A percentile compares a stretch with the other conserved stretches of the same genome.
phyloP scores from a whole-genome alignment of 2,797 vertebrate genomes.

The Neoniphon sammara region DNA sequence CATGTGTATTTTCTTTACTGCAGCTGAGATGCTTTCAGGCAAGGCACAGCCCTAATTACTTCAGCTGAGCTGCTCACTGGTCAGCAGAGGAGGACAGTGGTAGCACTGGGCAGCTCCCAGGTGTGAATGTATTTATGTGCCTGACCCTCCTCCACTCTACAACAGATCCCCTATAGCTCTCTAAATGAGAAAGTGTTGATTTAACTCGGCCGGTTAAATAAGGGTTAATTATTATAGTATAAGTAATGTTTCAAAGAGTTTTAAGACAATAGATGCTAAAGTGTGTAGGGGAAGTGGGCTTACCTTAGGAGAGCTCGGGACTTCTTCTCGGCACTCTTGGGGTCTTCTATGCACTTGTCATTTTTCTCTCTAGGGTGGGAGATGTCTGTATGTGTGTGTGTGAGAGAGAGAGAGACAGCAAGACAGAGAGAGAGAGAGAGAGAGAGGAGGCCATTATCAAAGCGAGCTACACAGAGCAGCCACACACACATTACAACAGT shows the following conservation, averaged over 20 bases:
- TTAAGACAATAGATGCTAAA: not conserved
- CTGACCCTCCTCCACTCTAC: no score
- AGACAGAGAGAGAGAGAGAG: conserved; percentile 20
- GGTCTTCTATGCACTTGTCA: conserved; percentile 92
- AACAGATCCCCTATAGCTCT: not conserved
- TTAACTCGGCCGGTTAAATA: not conserved
- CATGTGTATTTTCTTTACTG: not conserved
- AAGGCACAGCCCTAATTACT: no score
- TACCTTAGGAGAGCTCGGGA: conserved; percentile 91
- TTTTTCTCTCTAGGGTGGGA: conserved; percentile 88
- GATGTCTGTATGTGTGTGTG: conserved; percentile 84
- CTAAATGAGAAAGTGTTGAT: not conserved
- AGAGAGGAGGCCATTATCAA: conserved; percentile 81
- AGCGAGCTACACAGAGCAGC: conserved; percentile 70
- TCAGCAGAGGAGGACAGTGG: no score
- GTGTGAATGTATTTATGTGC: no score
- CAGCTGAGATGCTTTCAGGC: no score
- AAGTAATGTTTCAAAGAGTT: not conserved
- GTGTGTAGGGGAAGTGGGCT: conserved; percentile 4
- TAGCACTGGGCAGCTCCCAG: no score
- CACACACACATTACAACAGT: conserved; percentile 69
- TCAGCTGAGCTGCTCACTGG: no score
- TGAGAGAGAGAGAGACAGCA: no score
- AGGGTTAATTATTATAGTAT: not conserved
- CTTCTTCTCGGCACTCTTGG: conserved; percentile 92